Evolutionary conservation across 2,888 invertebrate species (phyloP), one percentile per base, ranked within the genome.

Genomic region (Leucophenga maculata): DNA sequence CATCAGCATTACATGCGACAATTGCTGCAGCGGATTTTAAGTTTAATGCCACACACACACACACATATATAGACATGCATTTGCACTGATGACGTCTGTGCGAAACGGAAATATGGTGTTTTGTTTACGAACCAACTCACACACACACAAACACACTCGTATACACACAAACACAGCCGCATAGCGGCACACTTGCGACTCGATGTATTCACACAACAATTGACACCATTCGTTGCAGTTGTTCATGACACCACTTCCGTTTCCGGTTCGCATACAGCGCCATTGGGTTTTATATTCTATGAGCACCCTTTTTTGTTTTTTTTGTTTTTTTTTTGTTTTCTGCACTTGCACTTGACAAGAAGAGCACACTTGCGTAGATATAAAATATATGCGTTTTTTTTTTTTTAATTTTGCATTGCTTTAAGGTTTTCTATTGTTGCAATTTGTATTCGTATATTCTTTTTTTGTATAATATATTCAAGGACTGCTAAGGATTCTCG

Each of bases 21-120:
- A 67, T 57, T 77, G 74, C 77, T 77, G 75, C 81, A 81, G 78
- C 78, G 78, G 80, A 83, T 83, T 80, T 80, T 74, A 79, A 81
- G 78, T 78, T 79, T 79, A 83, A 80, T 83, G 78, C 74, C 74
- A 74, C 76, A 74, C 31, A 75, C 74, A 57, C 64, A 67, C 31
- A 26, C 32, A 50, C 66, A 65, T 55, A 55, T 55, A 11, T 26
- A 14, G 26, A 55, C 26, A 13, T n/a, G 55, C 55, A 55, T 11
- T 16, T 20, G 52, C 20, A 16, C 9, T 52, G 55, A 6, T 26
- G 44, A 44, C 60, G 44, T 32, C 39, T 44, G 60, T 60, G 60
- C 44, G 44, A 60, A 60, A 44, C 60, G 60, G 60, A 60, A 60
- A 60, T 60, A 60, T 44, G 60, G 16, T 60, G 60, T 60, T 60